Percentiles rank a stretch among this genome's conserved stretches.
phyloP scores from a whole-genome alignment of 2,888 invertebrate genomes.

The Tipula vernalis region DNA sequence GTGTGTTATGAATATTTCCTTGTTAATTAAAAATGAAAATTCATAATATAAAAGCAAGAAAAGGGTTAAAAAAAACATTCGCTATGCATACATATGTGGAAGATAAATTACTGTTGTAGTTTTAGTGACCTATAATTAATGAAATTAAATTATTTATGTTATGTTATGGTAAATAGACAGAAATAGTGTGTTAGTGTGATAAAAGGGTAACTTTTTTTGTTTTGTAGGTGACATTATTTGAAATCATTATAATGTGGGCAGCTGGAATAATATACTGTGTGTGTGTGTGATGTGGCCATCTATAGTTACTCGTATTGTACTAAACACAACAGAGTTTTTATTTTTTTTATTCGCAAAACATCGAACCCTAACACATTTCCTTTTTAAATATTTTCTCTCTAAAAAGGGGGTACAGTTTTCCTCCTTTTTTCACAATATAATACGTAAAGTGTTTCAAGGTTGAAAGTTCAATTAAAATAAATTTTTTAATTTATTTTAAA shows the following conservation, averaged over 20 bases:
- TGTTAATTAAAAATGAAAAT: neutral
- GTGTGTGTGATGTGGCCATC: neutral
- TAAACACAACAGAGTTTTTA: neutral
- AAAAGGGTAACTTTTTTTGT: neutral
- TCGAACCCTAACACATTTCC: neutral
- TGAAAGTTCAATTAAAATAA: neutral
- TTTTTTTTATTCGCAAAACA: neutral
- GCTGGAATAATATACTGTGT: neutral
- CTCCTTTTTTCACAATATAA: neutral
- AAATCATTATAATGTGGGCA: neutral
- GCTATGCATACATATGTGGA: neutral
- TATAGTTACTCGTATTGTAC: neutral
- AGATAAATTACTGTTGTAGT: neutral
- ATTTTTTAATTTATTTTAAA: neutral
- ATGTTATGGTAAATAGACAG: neutral
- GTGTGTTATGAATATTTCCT: neutral
- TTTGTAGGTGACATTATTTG: neutral
- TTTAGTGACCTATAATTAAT: constrained; percentile 4
- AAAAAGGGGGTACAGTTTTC: neutral
- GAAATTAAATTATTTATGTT: neutral
- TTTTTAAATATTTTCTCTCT: neutral
- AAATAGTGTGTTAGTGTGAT: neutral
- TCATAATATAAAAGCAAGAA: neutral
- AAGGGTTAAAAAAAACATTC: neutral
- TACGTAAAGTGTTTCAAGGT: neutral